Evolutionary conservation across 2,113 vertebrate species (phyloP).

Genomic region (Chionodraco myersi): DNA sequence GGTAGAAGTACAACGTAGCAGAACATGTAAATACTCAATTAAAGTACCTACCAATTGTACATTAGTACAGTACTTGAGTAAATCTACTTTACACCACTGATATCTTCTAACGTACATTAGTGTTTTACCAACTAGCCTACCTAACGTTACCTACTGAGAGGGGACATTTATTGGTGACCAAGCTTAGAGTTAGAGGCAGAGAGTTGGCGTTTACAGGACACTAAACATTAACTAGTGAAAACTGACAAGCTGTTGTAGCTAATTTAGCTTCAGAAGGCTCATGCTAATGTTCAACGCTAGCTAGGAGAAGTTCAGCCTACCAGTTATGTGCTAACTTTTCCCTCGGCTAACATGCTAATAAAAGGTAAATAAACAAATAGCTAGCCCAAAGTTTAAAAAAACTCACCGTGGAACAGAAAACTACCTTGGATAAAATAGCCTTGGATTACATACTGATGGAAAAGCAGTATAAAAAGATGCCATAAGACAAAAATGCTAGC

Average conservation of each 20-base stretch:
- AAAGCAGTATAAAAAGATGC: conserved; percentile 8
- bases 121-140: not conserved
- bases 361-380: conserved; percentile 55
- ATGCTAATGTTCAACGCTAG: conserved; percentile 37
- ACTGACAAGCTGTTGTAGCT: not conserved
- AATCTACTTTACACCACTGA: too few relatives aligned
- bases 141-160: not conserved
- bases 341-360: conserved; percentile 64
- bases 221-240: not conserved
- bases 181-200: not conserved
- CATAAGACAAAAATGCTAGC: conserved; percentile 29
- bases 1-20: too few relatives aligned
- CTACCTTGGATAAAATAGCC: not conserved
- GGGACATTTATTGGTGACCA: not conserved
- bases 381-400: conserved; percentile 26
- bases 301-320: conserved; percentile 52
- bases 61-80: too few relatives aligned
- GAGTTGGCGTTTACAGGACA: not conserved
- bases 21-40: too few relatives aligned
- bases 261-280: not conserved
- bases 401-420: conserved; percentile 46
- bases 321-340: conserved; percentile 68
- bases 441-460: conserved; percentile 54
- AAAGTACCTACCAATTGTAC: too few relatives aligned
- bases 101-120: too few relatives aligned